Conservation (phyloP, 2,113 vertebrate genomes). For the Silurus glanis region DNA sequence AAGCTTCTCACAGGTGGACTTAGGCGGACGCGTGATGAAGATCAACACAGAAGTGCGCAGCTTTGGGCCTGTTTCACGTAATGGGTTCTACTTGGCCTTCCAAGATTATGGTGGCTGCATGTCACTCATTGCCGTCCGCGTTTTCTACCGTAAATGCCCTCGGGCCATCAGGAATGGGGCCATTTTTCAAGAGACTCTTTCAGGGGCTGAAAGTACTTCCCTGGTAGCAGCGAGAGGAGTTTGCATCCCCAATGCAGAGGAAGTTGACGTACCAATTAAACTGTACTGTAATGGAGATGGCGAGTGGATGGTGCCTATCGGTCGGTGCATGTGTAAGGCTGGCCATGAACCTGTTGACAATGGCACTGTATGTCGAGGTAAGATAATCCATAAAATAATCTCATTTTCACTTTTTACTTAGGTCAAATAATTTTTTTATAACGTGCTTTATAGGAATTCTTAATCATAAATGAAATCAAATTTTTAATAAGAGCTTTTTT, state of each 20-base stretch:
- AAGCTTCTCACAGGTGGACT: conserved; percentile 97
- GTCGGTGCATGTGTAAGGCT: conserved; percentile 93
- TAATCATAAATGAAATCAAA: not conserved
- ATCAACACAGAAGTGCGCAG: conserved; percentile 97
- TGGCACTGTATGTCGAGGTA: conserved; percentile 92
- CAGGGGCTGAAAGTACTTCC: conserved; percentile 94
- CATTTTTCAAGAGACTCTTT: conserved; percentile 90
- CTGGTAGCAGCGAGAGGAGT: conserved; percentile 89
- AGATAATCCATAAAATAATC: conserved; percentile 29
- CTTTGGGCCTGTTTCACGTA: conserved; percentile 91
- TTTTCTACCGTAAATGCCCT: conserved; percentile 96
- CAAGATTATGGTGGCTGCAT: conserved; percentile 98
- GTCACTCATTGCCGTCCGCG: conserved; percentile 93
- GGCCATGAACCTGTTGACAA: conserved; percentile 93
- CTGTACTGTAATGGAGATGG: conserved; percentile 97
- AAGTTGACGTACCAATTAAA: conserved; percentile 97
- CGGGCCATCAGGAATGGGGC: conserved; percentile 90
- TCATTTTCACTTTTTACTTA: not conserved
- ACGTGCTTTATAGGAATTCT: not conserved
- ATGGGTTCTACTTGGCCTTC: conserved; percentile 95
- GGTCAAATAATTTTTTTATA: conserved; percentile 1
- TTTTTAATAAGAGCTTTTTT: not conserved
- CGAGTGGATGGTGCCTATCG: conserved; percentile 98
- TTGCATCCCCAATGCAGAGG: conserved; percentile 90
- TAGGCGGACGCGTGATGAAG: conserved; percentile 95